These are phyloP conservation scores for Lithophane leautieri DNA, from an alignment of 2,888 invertebrate genomes.

Conservation along the genomic window DNA sequence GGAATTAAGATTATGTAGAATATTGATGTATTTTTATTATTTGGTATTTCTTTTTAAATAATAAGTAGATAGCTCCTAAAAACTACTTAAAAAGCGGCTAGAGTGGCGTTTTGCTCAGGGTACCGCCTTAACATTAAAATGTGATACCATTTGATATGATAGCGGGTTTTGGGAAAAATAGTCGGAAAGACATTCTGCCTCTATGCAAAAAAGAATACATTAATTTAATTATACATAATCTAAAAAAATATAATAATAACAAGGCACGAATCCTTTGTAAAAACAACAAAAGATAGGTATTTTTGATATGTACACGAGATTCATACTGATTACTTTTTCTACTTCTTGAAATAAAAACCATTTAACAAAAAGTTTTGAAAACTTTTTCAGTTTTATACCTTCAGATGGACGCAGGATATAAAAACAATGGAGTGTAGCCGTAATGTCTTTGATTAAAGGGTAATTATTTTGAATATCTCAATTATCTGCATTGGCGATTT, in stretches of 20 bases:
- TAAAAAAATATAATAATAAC: not conserved
- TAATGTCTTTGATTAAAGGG: slow-evolving; percentile 62
- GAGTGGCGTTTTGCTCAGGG: too few relatives aligned
- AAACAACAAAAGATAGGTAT: not conserved
- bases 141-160: not conserved
- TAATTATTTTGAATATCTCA: slow-evolving; percentile 61
- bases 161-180: not conserved
- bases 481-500: slow-evolving; percentile 61
- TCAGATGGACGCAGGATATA: slow-evolving; percentile 44
- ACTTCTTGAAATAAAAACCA: not conserved
- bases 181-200: not conserved
- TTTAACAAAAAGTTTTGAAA: slow-evolving; percentile 38
- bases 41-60: too few relatives aligned
- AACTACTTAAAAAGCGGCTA: too few relatives aligned
- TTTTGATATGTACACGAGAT: not conserved
- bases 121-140: not conserved
- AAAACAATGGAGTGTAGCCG: slow-evolving; percentile 51
- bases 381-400: slow-evolving; percentile 54
- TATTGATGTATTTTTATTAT: too few relatives aligned
- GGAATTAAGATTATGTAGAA: too few relatives aligned
- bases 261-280: not conserved
- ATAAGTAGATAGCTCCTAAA: too few relatives aligned
- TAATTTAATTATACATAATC: not conserved
- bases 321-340: not conserved
- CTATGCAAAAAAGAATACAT: too few relatives aligned